Evolutionary conservation across 2,113 vertebrate genomes (phyloP).

Genomic region (Bufo bufo): DNA sequence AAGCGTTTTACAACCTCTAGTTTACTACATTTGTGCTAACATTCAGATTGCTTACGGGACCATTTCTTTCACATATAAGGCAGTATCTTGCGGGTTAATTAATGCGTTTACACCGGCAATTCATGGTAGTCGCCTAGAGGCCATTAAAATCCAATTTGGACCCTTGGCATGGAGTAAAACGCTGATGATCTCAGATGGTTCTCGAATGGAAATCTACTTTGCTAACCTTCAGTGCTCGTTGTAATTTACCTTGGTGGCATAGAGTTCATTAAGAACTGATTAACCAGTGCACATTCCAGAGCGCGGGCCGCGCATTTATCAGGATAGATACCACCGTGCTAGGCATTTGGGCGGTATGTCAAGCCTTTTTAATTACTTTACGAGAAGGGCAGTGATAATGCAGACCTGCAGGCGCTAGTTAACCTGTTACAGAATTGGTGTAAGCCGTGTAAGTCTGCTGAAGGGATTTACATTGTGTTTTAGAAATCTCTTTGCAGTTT

Average conservation of each 20-base stretch:
- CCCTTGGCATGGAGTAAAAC: not conserved
- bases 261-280: constrained; percentile 46
- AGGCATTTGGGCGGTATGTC: constrained; percentile 2
- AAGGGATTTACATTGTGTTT: constrained; percentile 33
- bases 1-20: not conserved
- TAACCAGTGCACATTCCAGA: constrained; percentile 43
- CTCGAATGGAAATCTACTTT: not conserved
- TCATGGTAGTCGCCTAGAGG: not conserved
- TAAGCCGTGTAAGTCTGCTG: constrained; percentile 26
- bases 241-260: not conserved
- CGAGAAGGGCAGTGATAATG: constrained; percentile 16
- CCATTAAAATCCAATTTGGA: not conserved
- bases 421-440: constrained; percentile 14
- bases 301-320: constrained; percentile 22
- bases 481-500: constrained; percentile 7
- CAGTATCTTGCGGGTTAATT: not conserved
- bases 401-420: constrained; percentile 38
- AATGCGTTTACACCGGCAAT: not conserved
- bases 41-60: not conserved
- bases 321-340: constrained; percentile 22
- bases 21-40: not conserved
- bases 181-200: too few species aligned
- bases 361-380: constrained; percentile 33
- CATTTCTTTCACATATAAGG: not conserved
- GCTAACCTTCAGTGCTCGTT: not conserved